Evolutionary conservation across 2,113 vertebrate genomes (phyloP), one percentile per base, ranked within the genome.

Genomic region (Psittacara wagleri): DNA sequence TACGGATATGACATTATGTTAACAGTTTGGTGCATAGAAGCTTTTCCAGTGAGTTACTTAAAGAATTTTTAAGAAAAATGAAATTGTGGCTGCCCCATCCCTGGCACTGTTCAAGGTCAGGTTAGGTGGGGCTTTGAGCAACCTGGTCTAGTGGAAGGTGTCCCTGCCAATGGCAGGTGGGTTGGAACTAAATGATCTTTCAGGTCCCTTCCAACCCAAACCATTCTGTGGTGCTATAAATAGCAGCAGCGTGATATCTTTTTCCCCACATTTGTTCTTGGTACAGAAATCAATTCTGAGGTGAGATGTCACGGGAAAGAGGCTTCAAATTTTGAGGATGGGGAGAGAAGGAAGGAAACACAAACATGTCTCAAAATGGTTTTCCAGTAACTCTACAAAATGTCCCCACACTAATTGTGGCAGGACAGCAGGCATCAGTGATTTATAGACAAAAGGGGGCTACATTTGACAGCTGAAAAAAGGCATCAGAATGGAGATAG

Each of bases 21-120:
- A 59, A n/a, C 31, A 68, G 18, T 46, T 76, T 41, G 31, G 74
- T 2, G 2, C 28, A 54, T 61, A 41, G 0, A 0, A 86, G n/a
- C 9, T 77, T 86, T 92, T 70, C 73, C 37, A 48, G 51, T 0
- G 3, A 86, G n/a, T 27, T 92, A 41, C 61, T 41, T 91, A 25
- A 19, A 81, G 19, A 66, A 88, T 83, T 73, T 76, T 80, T 57
- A 81, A 41, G 73, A 61, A 15, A 64, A 88, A 59, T 59, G 33
- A 35, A 24, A 59, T 15, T 59, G 22, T 59, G 57, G 57, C 57
- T 59, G 57, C 57, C 13, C 33, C 22, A 59, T 35, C 57, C 4
- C 57, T 59, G 57, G 22, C 33, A 59, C 13, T 59, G 57, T 15
- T 59, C 22, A 59, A 59, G 57, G 33, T 10, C 19, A 35, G 13